Evolutionary conservation across 2,888 invertebrate species (phyloP).

Genomic region (Eupithecia exiguata): DNA sequence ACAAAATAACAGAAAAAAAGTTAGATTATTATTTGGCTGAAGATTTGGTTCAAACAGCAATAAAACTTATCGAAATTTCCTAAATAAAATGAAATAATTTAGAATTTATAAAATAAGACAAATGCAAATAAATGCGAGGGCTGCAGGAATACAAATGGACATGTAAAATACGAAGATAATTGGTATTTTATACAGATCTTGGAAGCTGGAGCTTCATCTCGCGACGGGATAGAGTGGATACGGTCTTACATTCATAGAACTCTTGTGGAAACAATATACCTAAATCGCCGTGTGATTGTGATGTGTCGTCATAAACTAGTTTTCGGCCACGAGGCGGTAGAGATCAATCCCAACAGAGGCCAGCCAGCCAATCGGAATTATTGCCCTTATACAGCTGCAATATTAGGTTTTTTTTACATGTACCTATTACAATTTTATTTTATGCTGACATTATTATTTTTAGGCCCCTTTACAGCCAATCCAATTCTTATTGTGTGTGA

Average conservation of each 20-base stretch:
- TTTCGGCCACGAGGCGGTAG: too few species aligned
- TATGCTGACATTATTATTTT: too few species aligned
- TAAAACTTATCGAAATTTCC: background rate
- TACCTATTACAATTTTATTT: too few species aligned
- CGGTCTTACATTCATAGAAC: background rate
- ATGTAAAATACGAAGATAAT: slow-evolving; percentile 65
- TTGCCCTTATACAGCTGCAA: too few species aligned
- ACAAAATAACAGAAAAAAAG: background rate
- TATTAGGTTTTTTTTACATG: too few species aligned
- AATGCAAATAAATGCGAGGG: slow-evolving; percentile 46
- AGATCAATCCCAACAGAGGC: too few species aligned
- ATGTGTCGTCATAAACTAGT: too few species aligned
- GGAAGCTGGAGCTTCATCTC: slow-evolving; percentile 35
- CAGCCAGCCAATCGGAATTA: too few species aligned
- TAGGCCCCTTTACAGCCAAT: too few species aligned
- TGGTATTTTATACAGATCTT: slow-evolving; percentile 72
- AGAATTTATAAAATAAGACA: slow-evolving; percentile 24
- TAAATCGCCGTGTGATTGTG: too few species aligned
- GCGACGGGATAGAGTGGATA: slow-evolving; percentile 27
- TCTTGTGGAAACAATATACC: too few species aligned
- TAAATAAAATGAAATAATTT: slow-evolving; percentile 14
- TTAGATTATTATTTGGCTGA: background rate
- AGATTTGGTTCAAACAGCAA: background rate
- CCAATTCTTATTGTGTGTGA: too few species aligned
- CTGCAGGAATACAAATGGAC: slow-evolving; percentile 54